Evolutionary conservation across 2,797 vertebrate genomes (phyloP).

Genomic region (Mareca strepera): DNA sequence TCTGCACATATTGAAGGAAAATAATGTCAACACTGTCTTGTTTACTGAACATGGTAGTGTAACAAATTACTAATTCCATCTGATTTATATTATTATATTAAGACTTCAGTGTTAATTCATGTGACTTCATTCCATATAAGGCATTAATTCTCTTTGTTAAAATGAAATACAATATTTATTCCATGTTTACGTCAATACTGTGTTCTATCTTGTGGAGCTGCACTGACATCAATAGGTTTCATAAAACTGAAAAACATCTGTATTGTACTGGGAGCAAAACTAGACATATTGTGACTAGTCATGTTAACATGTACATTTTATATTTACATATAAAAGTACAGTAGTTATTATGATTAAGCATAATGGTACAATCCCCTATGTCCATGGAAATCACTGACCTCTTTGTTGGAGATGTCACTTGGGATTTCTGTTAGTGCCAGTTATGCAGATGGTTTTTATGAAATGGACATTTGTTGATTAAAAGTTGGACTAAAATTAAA

Average conservation of each 20-base stretch:
- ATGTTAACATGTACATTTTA: no score
- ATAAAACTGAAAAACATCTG: neutral
- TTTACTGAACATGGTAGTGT: neutral
- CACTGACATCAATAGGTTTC: neutral
- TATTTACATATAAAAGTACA: neutral
- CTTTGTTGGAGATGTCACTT: neutral
- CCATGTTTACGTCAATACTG: fast-evolving
- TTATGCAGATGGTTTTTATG: neutral
- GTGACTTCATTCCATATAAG: neutral
- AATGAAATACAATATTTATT: neutral
- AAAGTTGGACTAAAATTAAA: neutral
- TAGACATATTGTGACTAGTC: neutral
- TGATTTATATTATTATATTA: neutral
- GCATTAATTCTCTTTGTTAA: neutral
- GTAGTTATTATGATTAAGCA: neutral
- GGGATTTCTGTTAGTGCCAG: no score
- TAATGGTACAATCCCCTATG: neutral
- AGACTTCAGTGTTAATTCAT: neutral
- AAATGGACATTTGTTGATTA: neutral
- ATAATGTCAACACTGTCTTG: fast-evolving
- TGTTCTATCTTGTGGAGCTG: fast-evolving
- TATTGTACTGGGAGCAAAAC: neutral
- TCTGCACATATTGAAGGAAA: neutral
- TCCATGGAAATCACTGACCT: neutral
- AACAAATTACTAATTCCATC: fast-evolving